Evolutionary conservation across 2,113 vertebrate genomes (phyloP).

Genomic region (Cranoglanis bouderius): DNA sequence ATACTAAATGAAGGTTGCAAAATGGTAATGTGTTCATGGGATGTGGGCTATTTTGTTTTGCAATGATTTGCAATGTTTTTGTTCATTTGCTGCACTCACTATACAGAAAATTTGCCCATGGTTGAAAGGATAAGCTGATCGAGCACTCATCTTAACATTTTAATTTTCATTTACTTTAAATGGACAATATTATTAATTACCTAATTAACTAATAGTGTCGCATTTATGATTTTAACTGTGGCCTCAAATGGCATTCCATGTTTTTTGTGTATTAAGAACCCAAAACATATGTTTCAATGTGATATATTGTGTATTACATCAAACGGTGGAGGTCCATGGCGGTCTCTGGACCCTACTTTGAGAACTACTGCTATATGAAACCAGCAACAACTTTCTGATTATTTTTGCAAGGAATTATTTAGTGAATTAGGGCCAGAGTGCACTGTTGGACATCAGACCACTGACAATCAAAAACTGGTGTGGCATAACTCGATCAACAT

Average conservation of each 20-base stretch:
- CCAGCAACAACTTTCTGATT: background rate
- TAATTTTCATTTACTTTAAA: background rate
- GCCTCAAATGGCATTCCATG: background rate
- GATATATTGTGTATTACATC: background rate
- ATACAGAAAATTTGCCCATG: too few species aligned
- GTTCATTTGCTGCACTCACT: background rate
- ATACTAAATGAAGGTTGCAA: background rate
- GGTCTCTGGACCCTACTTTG: background rate
- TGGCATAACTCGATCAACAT: background rate
- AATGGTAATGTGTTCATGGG: too few species aligned
- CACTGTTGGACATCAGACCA: background rate
- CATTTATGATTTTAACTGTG: background rate
- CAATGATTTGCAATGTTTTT: background rate
- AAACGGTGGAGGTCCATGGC: background rate
- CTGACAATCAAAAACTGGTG: background rate
- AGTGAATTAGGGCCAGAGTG: background rate
- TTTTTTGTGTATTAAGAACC: background rate
- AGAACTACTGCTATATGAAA: background rate
- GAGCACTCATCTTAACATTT: background rate
- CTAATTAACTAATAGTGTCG: background rate
- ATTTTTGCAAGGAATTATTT: background rate
- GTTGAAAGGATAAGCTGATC: too few species aligned
- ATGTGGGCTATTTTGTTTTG: too few species aligned
- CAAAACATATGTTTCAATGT: background rate
- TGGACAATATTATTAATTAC: background rate